A percentile compares a stretch with the other conserved stretches of the same genome.
These are phyloP conservation scores for Columbina picui DNA, from an alignment of 2,113 vertebrate genomes.

Conservation along the genomic window DNA sequence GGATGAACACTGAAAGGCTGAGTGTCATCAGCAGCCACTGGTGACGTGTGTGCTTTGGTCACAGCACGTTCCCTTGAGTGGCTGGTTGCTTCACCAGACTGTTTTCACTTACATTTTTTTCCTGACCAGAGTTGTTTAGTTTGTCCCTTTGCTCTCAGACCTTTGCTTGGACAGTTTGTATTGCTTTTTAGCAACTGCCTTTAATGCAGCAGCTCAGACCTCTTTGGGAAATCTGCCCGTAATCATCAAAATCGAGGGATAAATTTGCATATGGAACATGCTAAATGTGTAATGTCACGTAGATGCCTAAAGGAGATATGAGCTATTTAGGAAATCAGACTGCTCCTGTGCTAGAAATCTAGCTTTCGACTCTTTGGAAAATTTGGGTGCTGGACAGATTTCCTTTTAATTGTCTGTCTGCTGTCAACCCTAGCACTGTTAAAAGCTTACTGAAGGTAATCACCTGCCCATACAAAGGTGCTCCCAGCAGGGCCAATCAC, in stretches of 20 bases:
- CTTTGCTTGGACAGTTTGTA: background rate
- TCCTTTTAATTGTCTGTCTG: background rate
- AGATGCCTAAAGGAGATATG: background rate
- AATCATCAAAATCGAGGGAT: background rate
- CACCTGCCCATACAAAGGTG: background rate
- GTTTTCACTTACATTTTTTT: background rate
- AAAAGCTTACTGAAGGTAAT: background rate
- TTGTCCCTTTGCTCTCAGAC: background rate
- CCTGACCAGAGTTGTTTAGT: background rate
- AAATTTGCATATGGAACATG: background rate
- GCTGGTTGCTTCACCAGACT: background rate
- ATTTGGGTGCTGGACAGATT: background rate
- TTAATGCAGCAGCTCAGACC: background rate
- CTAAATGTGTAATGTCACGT: rapidly evolving
- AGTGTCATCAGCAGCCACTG: background rate
- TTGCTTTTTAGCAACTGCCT: background rate
- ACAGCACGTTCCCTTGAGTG: background rate
- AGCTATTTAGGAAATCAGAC: background rate
- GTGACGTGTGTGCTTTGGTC: background rate
- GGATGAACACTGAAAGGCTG: background rate
- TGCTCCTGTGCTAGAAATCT: background rate
- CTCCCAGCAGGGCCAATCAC: background rate
- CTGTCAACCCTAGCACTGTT: background rate
- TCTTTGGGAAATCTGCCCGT: background rate
- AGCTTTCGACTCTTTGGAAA: background rate